Conservation (phyloP, 2,113 vertebrate genomes). For the Picathartes gymnocephalus region DNA sequence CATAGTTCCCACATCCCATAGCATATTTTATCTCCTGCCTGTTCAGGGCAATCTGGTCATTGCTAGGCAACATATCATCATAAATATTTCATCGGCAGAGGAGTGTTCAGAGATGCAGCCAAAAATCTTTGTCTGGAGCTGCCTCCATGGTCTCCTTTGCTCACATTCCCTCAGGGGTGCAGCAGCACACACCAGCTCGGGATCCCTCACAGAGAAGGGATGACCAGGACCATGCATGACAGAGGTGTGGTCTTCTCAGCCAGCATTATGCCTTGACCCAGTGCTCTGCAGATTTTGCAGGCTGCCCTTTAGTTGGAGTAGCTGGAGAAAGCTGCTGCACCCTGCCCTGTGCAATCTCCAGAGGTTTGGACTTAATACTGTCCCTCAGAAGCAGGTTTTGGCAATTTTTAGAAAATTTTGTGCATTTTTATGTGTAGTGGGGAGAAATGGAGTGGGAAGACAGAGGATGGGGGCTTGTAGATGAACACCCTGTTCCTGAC, state of each 20-base stretch:
- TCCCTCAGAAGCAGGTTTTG: background rate
- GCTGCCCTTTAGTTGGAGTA: background rate
- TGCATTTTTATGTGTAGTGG: background rate
- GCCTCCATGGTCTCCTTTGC: background rate
- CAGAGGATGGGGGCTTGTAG: background rate
- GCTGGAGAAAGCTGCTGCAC: background rate
- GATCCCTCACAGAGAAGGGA: accelerated
- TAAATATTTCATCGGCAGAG: constrained; percentile 69
- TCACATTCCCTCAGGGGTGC: background rate
- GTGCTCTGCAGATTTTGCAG: background rate
- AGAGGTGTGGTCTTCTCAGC: background rate
- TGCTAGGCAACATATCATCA: constrained; percentile 74
- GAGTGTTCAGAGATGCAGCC: background rate
- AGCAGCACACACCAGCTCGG: background rate
- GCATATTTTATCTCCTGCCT: constrained; percentile 21
- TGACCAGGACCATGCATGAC: background rate
- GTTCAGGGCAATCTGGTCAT: constrained; percentile 62
- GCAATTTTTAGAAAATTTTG: background rate
- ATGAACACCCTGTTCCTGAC: background rate
- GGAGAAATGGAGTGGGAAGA: background rate
- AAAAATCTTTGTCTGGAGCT: constrained; percentile 5
- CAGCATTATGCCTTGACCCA: accelerated
- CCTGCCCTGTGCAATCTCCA: background rate
- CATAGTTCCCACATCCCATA: background rate
- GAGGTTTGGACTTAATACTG: background rate